Evolutionary conservation across 2,797 vertebrate genomes (phyloP).

Genomic region (Forpus xanthops): DNA sequence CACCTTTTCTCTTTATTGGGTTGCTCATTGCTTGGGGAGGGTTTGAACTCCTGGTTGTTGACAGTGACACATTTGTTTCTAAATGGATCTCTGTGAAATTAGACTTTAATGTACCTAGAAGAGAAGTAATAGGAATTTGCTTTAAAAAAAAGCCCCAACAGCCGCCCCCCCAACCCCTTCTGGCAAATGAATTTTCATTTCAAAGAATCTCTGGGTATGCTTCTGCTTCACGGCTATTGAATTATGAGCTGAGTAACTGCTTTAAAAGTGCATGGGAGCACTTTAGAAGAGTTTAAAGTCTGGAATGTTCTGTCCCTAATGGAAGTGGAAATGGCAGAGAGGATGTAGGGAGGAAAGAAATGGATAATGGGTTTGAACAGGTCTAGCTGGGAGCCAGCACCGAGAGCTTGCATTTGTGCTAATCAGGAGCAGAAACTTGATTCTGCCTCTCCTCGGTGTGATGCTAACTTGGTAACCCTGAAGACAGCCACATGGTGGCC

Average conservation of each 20-base stretch:
- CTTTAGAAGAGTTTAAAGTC: neutral
- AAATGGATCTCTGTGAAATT: neutral
- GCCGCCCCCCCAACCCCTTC: neutral
- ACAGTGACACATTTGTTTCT: neutral
- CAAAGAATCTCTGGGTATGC: neutral
- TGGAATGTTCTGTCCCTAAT: neutral
- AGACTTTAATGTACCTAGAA: neutral
- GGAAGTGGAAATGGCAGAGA: neutral
- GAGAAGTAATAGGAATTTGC: neutral
- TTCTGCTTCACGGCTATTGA: neutral
- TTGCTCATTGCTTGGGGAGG: neutral
- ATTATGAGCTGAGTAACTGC: neutral
- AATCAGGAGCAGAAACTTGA: neutral
- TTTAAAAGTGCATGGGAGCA: neutral
- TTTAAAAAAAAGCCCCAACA: neutral
- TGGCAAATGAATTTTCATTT: constrained; percentile 20
- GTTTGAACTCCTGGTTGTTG: neutral
- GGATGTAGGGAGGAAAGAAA: neutral
- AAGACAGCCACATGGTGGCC: neutral
- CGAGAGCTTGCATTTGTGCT: neutral
- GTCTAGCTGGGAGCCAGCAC: neutral
- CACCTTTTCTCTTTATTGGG: neutral
- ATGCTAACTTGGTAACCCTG: neutral
- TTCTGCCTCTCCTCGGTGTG: neutral
- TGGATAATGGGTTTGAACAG: neutral